phyloP scores from a whole-genome alignment of 2,888 invertebrate species.

The Incurvaria masculella region DNA sequence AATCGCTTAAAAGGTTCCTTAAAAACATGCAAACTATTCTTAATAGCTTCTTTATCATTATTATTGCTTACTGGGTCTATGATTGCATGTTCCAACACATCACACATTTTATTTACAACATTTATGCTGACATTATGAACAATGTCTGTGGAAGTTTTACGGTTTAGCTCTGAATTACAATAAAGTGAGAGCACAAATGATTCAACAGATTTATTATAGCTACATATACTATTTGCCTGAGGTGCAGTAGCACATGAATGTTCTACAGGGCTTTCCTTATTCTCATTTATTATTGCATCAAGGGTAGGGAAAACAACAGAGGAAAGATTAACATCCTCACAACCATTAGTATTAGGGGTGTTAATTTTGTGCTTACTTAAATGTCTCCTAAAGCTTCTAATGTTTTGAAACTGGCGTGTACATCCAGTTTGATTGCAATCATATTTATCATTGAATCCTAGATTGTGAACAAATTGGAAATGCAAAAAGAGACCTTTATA shows the following conservation, averaged over 20 bases:
- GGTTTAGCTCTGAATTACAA: not conserved
- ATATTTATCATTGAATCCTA: not conserved
- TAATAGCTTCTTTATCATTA: not conserved
- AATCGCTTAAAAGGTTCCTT: not conserved
- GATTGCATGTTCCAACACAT: not conserved
- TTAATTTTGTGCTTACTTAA: not conserved
- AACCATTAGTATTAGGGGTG: not conserved
- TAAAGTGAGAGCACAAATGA: not conserved
- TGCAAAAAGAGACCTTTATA: not conserved
- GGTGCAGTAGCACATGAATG: not conserved
- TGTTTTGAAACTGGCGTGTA: not conserved
- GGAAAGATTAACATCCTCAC: not conserved
- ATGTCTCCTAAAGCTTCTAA: not conserved
- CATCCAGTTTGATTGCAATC: not conserved
- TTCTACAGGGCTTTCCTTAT: not conserved
- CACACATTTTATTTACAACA: not conserved
- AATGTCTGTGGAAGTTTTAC: not conserved
- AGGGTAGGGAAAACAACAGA: not conserved
- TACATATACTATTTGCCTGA: not conserved
- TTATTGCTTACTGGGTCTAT: not conserved
- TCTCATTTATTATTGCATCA: not conserved
- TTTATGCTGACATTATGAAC: not conserved
- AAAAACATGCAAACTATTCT: not conserved
- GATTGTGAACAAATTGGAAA: not conserved
- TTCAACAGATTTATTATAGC: not conserved